phyloP scores from a whole-genome alignment of 1,140 invertebrate genomes.

The Atta cephalotes region DNA sequence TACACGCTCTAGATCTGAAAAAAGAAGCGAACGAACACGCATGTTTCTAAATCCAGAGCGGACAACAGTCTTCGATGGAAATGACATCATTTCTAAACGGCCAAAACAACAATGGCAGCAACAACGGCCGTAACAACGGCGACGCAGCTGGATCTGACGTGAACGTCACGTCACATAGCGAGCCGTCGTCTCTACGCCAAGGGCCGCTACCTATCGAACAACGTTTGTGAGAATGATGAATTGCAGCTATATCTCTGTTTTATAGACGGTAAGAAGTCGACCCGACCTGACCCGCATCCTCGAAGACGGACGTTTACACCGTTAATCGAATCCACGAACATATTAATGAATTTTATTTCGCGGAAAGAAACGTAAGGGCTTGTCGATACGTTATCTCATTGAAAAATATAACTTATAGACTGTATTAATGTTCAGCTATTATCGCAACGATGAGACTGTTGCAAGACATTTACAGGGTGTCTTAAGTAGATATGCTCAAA shows the following conservation, averaged over 20 bases:
- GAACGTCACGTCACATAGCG: constrained; percentile 68
- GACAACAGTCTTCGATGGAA: constrained; percentile 87
- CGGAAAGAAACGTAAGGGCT: neutral
- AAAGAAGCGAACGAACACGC: constrained; percentile 83
- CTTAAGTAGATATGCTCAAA: constrained; percentile 72
- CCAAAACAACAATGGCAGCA: constrained; percentile 88
- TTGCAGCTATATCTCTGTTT: constrained; percentile 50
- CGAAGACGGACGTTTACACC: neutral
- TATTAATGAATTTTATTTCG: constrained; percentile 1
- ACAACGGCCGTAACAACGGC: constrained; percentile 74
- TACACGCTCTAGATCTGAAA: constrained; percentile 86
- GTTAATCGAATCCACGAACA: neutral
- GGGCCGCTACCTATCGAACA: constrained; percentile 78
- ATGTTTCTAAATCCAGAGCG: constrained; percentile 86
- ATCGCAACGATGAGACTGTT: constrained; percentile 58
- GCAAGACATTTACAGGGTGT: constrained; percentile 72
- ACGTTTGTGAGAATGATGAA: constrained; percentile 73
- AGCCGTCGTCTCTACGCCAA: constrained; percentile 68
- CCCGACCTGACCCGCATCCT: neutral
- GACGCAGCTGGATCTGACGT: constrained; percentile 72
- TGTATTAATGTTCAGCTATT: constrained; percentile 50
- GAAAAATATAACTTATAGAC: constrained; percentile 68
- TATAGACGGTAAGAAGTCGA: constrained; percentile 42
- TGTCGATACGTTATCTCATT: constrained; percentile 46
- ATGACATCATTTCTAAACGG: constrained; percentile 88